Evolutionary conservation across 2,797 vertebrate genomes (phyloP).

Genomic region (Acomys russatus): DNA sequence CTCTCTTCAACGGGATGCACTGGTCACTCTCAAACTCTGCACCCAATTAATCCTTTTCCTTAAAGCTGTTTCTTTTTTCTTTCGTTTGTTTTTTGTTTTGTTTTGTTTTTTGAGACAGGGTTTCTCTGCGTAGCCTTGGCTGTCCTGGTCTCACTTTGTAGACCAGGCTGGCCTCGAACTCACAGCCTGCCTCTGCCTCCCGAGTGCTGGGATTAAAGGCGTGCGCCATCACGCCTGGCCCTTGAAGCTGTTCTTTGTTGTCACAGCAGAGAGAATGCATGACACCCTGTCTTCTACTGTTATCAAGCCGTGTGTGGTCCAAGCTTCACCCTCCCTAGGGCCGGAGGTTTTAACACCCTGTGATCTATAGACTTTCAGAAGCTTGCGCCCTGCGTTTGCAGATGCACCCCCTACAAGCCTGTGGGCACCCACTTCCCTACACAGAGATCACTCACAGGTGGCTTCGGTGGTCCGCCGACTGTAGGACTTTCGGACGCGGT

Average conservation of each 20-base stretch:
- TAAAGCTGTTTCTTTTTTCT: neutral
- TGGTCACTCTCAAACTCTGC: neutral
- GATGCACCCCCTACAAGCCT: no score
- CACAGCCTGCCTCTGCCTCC: no score
- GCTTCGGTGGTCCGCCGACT: conserved; percentile 95
- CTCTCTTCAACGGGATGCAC: neutral
- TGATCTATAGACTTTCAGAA: conserved; percentile 10
- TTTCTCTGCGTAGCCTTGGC: no score
- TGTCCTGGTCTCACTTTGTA: no score
- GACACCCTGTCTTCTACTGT: neutral
- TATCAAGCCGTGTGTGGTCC: neutral
- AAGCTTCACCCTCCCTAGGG: neutral
- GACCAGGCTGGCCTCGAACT: no score
- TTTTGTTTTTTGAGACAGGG: no score
- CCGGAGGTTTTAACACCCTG: neutral
- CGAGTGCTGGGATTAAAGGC: no score
- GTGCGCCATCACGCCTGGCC: no score
- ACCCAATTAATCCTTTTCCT: no score
- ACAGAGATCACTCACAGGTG: conserved; percentile 95
- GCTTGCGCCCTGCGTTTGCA: neutral
- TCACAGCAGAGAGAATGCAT: neutral
- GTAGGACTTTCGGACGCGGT: conserved; percentile 94
- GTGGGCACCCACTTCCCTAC: no score
- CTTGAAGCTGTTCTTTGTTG: neutral
- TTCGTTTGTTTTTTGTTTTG: neutral